phyloP scores from a whole-genome alignment of 2,797 vertebrate species.

The Chloroceryle amazona region DNA sequence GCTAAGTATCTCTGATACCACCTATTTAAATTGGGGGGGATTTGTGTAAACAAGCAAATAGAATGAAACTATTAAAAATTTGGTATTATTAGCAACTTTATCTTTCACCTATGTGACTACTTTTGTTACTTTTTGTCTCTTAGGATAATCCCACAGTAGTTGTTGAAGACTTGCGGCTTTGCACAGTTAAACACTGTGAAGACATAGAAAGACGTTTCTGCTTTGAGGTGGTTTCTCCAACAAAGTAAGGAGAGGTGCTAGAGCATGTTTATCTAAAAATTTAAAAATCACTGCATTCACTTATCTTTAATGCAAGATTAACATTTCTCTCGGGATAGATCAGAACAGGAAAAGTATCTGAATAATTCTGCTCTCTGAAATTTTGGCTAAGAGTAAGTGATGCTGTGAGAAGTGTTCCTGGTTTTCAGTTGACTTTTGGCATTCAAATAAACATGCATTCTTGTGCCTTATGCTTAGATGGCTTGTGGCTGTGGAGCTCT shows the following conservation, averaged over 20 bases:
- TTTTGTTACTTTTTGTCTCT: background rate
- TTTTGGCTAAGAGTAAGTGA: background rate
- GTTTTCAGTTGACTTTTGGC: background rate
- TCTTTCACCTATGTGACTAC: background rate
- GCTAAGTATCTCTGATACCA: background rate
- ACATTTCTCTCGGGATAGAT: background rate
- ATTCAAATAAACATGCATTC: constrained; percentile 1
- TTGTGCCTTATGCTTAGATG: background rate
- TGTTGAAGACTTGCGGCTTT: constrained; percentile 95
- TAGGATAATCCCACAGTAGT: constrained; percentile 97
- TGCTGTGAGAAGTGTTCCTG: constrained; percentile 7
- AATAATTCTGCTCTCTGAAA: constrained; percentile 1
- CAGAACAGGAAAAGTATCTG: constrained; percentile 15
- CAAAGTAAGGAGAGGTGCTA: constrained; percentile 88
- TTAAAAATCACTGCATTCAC: background rate
- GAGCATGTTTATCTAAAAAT: background rate
- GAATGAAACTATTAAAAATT: background rate
- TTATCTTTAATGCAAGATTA: background rate
- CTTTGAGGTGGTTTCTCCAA: constrained; percentile 98
- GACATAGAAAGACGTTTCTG: constrained; percentile 97
- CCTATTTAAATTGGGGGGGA: background rate
- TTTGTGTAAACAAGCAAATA: background rate
- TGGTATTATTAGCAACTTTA: background rate
- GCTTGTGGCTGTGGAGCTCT: background rate
- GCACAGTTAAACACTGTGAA: constrained; percentile 97